Evolutionary conservation across 53 echinoderm and acorn worm species (phyloP).

Genomic region (Luidia sarsii): DNA sequence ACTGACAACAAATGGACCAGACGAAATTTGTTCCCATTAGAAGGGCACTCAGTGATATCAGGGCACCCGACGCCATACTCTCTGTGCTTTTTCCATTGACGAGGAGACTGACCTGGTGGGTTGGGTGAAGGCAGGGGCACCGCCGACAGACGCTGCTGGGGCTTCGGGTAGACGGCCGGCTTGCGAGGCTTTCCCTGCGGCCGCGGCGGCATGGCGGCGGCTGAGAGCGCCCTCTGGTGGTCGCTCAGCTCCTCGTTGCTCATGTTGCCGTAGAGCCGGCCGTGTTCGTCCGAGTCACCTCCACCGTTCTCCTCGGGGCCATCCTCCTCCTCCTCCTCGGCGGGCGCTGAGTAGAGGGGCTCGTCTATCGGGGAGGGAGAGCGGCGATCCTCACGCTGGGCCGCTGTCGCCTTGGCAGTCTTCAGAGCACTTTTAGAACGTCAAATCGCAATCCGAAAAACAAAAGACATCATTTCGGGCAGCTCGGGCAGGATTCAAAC

Average conservation of each 20-base stretch:
- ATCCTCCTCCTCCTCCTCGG: neutral
- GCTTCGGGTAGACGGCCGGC: constrained; percentile 36
- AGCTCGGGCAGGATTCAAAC: too few relatives aligned
- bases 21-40: too few relatives aligned
- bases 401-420: too few relatives aligned
- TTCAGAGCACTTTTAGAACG: too few relatives aligned
- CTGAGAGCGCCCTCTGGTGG: neutral
- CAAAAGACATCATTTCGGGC: too few relatives aligned
- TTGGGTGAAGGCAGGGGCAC: neutral
- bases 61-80: neutral
- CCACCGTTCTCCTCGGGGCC: neutral
- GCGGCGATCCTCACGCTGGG: too few relatives aligned
- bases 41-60: neutral
- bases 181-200: constrained; percentile 5
- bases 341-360: neutral
- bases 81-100: neutral
- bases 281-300: neutral
- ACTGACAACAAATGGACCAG: neutral
- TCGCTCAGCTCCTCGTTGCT: neutral
- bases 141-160: neutral
- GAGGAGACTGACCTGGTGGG: too few relatives aligned
- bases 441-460: too few relatives aligned
- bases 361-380: neutral
- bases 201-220: neutral
- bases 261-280: constrained; percentile 24